Evolutionary conservation across 2,113 vertebrate genomes (phyloP).

Genomic region (Tragelaphus scriptus): DNA sequence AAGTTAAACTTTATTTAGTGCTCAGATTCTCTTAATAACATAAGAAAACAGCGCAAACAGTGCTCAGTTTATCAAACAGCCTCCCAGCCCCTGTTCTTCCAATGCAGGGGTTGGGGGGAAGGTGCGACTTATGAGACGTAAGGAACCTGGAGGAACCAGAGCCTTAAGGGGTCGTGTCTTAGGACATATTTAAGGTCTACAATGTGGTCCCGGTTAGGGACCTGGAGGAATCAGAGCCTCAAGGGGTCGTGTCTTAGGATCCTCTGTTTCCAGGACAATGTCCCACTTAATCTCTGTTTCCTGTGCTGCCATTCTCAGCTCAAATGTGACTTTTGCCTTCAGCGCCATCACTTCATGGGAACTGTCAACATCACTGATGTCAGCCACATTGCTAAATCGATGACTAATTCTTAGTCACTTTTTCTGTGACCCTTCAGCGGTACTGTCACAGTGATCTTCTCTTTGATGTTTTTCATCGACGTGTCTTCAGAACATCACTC

Average conservation of each 20-base stretch:
- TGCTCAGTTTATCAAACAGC: neutral
- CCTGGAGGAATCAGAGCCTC: neutral
- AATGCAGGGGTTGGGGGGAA: neutral
- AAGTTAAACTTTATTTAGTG: neutral
- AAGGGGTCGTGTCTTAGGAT: neutral
- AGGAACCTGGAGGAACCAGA: neutral
- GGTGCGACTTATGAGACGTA: neutral
- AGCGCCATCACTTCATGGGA: neutral
- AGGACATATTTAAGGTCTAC: neutral
- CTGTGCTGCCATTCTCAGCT: neutral
- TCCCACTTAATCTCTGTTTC: neutral
- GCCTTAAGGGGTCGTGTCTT: neutral
- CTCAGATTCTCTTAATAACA: neutral
- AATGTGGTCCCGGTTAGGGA: no score
- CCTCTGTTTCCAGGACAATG: neutral
- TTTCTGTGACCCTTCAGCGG: neutral
- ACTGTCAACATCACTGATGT: neutral
- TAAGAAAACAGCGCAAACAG: neutral
- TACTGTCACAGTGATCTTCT: neutral
- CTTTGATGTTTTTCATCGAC: neutral
- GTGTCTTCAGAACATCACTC: neutral
- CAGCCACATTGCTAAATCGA: neutral
- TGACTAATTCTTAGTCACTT: neutral
- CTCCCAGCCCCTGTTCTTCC: neutral
- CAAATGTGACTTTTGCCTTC: neutral